Conservation (phyloP, 2,113 vertebrate species). For the Diadophis punctatus region DNA sequence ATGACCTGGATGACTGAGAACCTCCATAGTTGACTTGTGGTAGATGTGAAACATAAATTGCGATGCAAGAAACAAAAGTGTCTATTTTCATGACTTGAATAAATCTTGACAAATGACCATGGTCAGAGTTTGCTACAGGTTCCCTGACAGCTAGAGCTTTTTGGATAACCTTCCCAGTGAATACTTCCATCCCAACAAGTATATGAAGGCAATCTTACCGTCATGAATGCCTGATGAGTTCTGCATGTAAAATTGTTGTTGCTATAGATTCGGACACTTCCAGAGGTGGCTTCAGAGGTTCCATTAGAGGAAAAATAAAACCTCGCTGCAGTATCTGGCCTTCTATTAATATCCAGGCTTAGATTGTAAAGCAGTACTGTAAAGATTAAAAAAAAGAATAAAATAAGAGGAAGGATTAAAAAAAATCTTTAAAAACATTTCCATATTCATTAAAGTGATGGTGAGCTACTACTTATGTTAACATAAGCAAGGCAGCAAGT, state of each 20-base stretch:
- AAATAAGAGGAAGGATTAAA: slow-evolving; percentile 1
- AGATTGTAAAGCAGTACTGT: slow-evolving; percentile 88
- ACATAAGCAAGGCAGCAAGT: not conserved
- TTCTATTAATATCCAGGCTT: slow-evolving; percentile 83
- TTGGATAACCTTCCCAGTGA: not conserved
- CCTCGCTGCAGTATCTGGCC: slow-evolving; percentile 76
- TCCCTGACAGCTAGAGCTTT: not conserved
- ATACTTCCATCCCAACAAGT: not conserved
- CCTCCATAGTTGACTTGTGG: not conserved
- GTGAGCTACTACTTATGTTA: slow-evolving; percentile 4
- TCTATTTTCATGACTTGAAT: not conserved
- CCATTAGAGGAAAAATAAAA: slow-evolving; percentile 89
- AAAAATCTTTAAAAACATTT: not conserved
- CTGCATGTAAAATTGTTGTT: slow-evolving; percentile 64
- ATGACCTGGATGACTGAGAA: no score
- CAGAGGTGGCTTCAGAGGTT: slow-evolving; percentile 76
- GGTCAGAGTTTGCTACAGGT: not conserved
- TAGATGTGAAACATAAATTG: not conserved
- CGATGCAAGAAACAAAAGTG: not conserved
- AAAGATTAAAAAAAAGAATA: slow-evolving; percentile 24
- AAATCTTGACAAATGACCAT: not conserved
- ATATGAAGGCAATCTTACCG: slow-evolving; percentile 71
- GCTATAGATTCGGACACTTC: slow-evolving; percentile 66
- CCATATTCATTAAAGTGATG: slow-evolving; percentile 7
- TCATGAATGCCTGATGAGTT: slow-evolving; percentile 80